These are phyloP conservation scores for Phaethornis superciliosus DNA, from an alignment of 2,113 vertebrate species.

Conservation along the genomic window DNA sequence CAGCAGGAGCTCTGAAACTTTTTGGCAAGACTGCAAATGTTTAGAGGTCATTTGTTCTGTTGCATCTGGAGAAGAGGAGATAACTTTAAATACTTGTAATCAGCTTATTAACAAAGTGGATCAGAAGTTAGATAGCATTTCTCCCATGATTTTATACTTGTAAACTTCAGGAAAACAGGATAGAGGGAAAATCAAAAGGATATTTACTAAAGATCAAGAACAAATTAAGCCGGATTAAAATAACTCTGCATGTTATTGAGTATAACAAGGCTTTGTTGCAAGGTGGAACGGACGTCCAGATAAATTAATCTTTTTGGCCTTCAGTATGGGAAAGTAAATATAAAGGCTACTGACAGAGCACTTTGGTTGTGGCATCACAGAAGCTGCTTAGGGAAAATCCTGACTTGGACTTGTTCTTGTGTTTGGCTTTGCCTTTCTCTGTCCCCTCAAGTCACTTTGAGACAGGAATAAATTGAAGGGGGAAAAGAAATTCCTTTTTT, in stretches of 20 bases:
- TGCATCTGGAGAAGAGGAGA: conserved; percentile 46
- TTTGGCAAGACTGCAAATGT: neutral
- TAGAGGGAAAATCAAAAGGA: conserved; percentile 47
- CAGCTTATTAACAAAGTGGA: conserved; percentile 59
- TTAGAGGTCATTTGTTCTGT: conserved; percentile 40
- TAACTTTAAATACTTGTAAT: conserved; percentile 66
- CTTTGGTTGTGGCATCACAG: neutral
- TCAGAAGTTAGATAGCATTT: conserved; percentile 53
- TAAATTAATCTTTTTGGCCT: conserved; percentile 59
- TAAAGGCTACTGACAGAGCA: conserved; percentile 12
- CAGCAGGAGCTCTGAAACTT: conserved; percentile 3
- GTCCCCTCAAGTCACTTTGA: neutral
- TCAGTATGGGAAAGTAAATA: conserved; percentile 27
- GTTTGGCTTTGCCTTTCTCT: neutral
- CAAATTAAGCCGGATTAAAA: conserved; percentile 62
- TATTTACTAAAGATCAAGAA: conserved; percentile 56
- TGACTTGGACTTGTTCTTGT: neutral
- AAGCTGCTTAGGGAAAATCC: conserved; percentile 17
- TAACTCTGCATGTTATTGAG: neutral
- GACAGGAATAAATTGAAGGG: neutral
- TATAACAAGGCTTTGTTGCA: conserved; percentile 15
- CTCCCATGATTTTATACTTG: conserved; percentile 48
- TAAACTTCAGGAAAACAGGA: conserved; percentile 37
- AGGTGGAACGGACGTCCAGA: neutral
- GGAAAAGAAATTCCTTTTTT: fast-evolving